Evolutionary conservation across 2,888 invertebrate genomes (phyloP).

Genomic region (Oscheius myriophilus): DNA sequence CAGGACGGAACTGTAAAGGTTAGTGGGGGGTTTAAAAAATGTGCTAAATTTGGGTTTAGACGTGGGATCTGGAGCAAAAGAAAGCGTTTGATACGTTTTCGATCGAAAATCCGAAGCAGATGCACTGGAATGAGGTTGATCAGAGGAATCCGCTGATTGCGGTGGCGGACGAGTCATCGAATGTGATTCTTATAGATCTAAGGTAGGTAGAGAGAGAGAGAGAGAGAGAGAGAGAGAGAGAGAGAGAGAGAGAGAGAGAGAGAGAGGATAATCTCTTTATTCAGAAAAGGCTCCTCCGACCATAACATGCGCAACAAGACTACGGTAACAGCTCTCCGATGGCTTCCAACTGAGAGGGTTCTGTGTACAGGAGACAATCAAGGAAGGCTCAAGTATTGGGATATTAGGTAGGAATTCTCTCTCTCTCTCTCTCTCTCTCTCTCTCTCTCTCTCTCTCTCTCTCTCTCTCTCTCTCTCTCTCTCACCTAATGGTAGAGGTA

Average conservation of each 20-base stretch:
- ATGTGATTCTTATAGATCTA: conserved; percentile 34
- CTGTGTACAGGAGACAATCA: conserved; percentile 4
- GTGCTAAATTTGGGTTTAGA: neutral
- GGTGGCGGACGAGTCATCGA: conserved; percentile 31
- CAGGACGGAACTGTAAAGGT: conserved; percentile 26
- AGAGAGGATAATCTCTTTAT: no score
- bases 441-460: no score
- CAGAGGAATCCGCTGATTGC: conserved; percentile 34
- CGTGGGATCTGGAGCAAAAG: conserved; percentile 14
- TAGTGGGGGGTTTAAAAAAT: neutral
- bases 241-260: no score
- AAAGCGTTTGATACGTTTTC: neutral
- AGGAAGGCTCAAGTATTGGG: conserved; percentile 12
- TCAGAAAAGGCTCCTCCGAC: neutral
- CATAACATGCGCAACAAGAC: conserved; percentile 22
- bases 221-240: no score
- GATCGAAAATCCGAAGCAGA: conserved; percentile 16
- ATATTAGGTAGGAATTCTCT: conserved; percentile 7
- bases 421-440: no score
- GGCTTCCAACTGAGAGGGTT: conserved; percentile 11
- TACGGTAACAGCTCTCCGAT: conserved; percentile 5
- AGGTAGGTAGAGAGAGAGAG: conserved; percentile 27
- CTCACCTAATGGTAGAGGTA: no score
- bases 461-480: no score
- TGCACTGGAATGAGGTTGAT: conserved; percentile 42